phyloP scores from a whole-genome alignment of 92 coral and sea anemone species.

The Paragorgia papillata region DNA sequence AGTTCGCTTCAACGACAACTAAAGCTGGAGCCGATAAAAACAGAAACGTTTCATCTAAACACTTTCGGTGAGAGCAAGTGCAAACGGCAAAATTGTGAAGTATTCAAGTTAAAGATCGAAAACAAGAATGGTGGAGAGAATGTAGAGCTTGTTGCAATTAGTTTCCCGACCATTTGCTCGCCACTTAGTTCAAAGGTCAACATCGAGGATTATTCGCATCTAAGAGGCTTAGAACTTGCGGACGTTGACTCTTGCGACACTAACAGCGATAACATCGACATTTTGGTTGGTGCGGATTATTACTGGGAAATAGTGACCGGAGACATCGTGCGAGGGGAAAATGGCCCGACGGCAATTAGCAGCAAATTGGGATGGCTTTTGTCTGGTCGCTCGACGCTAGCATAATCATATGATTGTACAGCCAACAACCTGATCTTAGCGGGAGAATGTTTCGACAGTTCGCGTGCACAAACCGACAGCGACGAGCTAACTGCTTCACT shows the following conservation, averaged over 20 bases:
- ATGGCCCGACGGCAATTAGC: slow-evolving; percentile 52
- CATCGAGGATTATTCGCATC: slow-evolving; percentile 19
- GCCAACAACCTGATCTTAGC: slow-evolving; percentile 37
- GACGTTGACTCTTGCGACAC: background rate
- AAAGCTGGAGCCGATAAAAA: background rate
- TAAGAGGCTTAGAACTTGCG: slow-evolving; percentile 49
- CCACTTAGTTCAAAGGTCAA: background rate
- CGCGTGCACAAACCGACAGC: background rate
- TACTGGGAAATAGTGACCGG: slow-evolving; percentile 61
- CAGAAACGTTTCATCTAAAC: background rate
- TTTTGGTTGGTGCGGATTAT: slow-evolving; percentile 50
- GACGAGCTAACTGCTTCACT: slow-evolving; percentile 1
- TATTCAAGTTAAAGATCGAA: too few relatives aligned
- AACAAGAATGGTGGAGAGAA: too few relatives aligned
- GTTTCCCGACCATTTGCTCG: background rate
- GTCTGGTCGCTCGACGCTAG: slow-evolving; percentile 9
- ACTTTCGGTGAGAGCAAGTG: too few relatives aligned
- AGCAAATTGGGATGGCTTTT: slow-evolving; percentile 53
- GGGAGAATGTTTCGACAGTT: slow-evolving; percentile 45
- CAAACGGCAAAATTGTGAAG: too few relatives aligned
- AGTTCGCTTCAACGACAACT: background rate
- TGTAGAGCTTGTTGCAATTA: too few relatives aligned
- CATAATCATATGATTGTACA: background rate
- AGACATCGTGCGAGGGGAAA: slow-evolving; percentile 39
- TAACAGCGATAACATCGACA: slow-evolving; percentile 16